Evolutionary conservation across 2,113 vertebrate genomes (phyloP), one percentile per base, ranked within the genome.

Genomic region (Poeciliopsis turrubarensis): DNA sequence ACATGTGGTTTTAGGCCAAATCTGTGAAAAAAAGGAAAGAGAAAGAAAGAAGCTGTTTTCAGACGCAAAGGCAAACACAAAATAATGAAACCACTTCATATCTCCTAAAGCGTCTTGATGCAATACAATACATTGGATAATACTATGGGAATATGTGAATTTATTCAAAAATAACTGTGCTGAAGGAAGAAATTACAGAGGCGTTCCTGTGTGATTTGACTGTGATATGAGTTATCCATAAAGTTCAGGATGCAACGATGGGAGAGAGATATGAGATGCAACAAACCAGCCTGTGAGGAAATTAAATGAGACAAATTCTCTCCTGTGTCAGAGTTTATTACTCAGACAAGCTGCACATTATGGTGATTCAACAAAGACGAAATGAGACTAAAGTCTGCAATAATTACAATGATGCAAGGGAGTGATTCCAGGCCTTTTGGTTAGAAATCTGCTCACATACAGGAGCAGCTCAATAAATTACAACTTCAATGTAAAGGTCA

Each of bases 151-250:
- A 19, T 75, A 61, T 27, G 15, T 26, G 67, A 31, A 51, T 13
- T 30, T 14, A 57, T 70, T 57, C 12, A 34, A n/a, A 12, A 3
- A 0, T 65, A 29, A 57, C 47, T 34, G 72, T 11, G 17, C 51
- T 61, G 37, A 64, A 71, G 70, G 32, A 60, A 57, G 39, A 41
- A 41, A 41, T 41, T 41, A 15, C 39, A 41, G 70, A 76, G 30
- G 70, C 2, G 9, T 93, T 69, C 79, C 13, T 72, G 63, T 69
- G 17, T 93, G 90, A 94, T 94, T 92, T 93, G 94, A 95, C 91
- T 92, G 91, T 94, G 82, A 91, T 94, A 95, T 96, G 95, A 97
- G 95, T 95, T 93, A 94, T 94, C 94, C 94, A 94, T 95, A 80
- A 94, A 95, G 93, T 94, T 88, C 94, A 93, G 90, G 91, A 95